Conservation (phyloP, 2,888 invertebrate species). For the Ypsolopha scabrella region DNA sequence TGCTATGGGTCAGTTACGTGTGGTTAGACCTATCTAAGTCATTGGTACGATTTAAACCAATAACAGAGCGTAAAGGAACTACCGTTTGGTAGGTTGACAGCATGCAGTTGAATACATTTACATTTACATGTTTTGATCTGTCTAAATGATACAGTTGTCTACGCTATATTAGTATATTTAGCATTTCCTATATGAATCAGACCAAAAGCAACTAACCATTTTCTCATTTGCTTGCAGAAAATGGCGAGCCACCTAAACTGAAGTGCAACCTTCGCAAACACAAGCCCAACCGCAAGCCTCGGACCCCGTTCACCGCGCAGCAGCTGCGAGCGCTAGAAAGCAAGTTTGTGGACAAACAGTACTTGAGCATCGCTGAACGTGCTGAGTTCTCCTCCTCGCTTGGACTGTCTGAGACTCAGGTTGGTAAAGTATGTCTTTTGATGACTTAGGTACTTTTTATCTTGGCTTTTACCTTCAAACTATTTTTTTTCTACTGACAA, state of each 20-base stretch:
- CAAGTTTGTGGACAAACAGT: constrained; percentile 97
- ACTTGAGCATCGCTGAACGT: constrained; percentile 96
- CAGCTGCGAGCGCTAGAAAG: constrained; percentile 94
- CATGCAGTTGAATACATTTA: too few species aligned
- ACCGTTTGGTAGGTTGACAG: too few species aligned
- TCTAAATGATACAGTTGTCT: too few species aligned
- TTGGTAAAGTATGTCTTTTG: constrained; percentile 10
- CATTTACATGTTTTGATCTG: too few species aligned
- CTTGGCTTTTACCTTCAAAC: background rate
- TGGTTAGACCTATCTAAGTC: too few species aligned
- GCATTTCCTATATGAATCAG: background rate
- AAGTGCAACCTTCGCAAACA: constrained; percentile 95
- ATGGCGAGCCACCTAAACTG: constrained; percentile 85
- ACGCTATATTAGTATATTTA: too few species aligned
- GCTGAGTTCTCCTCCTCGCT: constrained; percentile 97
- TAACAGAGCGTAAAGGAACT: too few species aligned
- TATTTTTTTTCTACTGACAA: too few species aligned
- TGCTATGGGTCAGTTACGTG: too few species aligned
- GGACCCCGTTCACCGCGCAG: constrained; percentile 98
- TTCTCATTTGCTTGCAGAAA: constrained; percentile 25
- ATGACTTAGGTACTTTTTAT: background rate
- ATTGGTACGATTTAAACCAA: too few species aligned
- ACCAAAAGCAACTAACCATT: constrained; percentile 4
- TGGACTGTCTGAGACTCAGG: constrained; percentile 74
- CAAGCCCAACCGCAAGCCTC: constrained; percentile 97